Evolutionary conservation across 2,113 vertebrate species (phyloP), one percentile per base, ranked within the genome.

Genomic region (Theristicus caerulescens): DNA sequence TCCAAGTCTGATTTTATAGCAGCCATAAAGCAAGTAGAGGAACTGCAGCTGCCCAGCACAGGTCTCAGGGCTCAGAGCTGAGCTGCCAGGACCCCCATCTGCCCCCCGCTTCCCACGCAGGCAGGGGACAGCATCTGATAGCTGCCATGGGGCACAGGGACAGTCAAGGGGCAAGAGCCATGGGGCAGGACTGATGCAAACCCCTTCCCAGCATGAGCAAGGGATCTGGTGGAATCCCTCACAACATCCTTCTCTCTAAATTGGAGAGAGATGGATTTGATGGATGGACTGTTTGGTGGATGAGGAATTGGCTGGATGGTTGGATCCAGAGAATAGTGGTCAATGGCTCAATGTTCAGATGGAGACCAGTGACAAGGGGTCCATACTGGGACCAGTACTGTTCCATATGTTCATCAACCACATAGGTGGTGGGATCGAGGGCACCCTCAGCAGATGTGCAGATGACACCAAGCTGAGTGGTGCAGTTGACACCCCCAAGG

Each of bases 61-160:
- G 17, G 6, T 34, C 42, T 89, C 62, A 9, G 84, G 64, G 19
- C 46, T 84, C 4, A 2, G 42, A 57, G 17, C 0, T 73, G 32
- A 24, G 36, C 46, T 47, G 19, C 34, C 16, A 11, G 29, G 42
- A 49, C 10, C 17, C 57, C 22, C 2, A 0, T 15, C 6, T 78
- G 29, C 3, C 4, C 29, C 27, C 13, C 2, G 2, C 13, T 58
- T 72, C 24, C 38, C n/a, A 29, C 3, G 2, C n/a, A 81, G n/a
- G n/a, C 25, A 44, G 34, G 13, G 26, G 6, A 38, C 49, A 51
- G 44, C 44, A 22, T 57, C 24, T 0, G 0, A 47, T 40, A 65
- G 44, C 59, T 81, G 77, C 40, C 0, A 0, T 51, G 47, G 36
- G 57, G 24, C 77, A 67, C 13, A 3, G 67, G 42, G 17, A 40